phyloP scores from a whole-genome alignment of 2,888 invertebrate genomes.

The Muscina levida region DNA sequence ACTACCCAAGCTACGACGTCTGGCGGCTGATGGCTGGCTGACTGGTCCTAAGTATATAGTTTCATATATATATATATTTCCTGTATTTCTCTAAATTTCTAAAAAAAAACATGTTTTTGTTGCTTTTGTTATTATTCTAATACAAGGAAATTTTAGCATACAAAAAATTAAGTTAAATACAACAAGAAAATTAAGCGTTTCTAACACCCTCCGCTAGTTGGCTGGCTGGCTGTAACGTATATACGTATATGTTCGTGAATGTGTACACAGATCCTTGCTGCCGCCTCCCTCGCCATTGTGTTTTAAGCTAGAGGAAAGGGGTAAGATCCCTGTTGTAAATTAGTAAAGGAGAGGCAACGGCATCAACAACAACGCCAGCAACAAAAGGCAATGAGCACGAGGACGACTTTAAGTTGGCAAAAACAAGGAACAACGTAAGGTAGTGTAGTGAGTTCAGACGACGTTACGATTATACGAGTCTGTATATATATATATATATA shows the following conservation, averaged over 20 bases:
- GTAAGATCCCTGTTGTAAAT: constrained; percentile 55
- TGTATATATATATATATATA: not conserved
- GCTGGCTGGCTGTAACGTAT: no score
- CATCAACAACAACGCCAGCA: not conserved
- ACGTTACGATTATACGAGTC: not conserved
- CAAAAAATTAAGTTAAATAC: constrained; percentile 55
- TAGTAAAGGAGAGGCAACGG: constrained; percentile 47
- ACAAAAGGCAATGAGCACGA: no score
- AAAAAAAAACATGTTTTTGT: constrained; percentile 30
- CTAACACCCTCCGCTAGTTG: constrained; percentile 36
- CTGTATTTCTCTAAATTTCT: constrained; percentile 58
- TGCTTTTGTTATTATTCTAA: not conserved
- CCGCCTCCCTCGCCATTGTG: no score
- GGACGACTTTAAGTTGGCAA: constrained; percentile 22
- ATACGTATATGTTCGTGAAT: no score
- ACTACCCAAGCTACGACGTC: not conserved
- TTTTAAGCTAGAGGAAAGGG: not conserved
- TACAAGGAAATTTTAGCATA: not conserved
- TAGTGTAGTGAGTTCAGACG: constrained; percentile 9
- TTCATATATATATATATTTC: constrained; percentile 35
- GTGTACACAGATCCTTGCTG: no score
- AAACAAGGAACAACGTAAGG: constrained; percentile 26
- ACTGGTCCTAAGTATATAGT: not conserved
- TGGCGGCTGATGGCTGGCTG: no score
- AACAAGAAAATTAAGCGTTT: constrained; percentile 54